These are phyloP conservation scores for Dreissena polymorpha DNA, from an alignment of 1,140 invertebrate species.

Conservation along the genomic window DNA sequence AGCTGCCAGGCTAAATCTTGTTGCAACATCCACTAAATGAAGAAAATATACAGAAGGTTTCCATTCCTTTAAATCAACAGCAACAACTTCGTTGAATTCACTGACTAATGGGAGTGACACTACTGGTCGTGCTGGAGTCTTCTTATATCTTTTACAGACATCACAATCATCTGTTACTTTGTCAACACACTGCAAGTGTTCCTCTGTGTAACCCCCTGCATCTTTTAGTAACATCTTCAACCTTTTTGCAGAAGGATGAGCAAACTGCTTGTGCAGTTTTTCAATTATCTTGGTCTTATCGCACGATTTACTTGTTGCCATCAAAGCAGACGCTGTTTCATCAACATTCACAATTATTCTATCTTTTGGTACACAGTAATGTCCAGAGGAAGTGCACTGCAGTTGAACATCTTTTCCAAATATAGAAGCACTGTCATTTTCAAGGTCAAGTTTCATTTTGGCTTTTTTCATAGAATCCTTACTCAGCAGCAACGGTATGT, in stretches of 20 bases:
- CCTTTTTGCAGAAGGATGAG: conserved; percentile 29
- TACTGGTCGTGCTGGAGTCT: no score
- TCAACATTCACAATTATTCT: conserved; percentile 19
- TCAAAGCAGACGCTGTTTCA: conserved; percentile 19
- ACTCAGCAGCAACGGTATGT: conserved; percentile 54
- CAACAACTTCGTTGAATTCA: no score
- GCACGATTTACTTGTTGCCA: conserved; percentile 33
- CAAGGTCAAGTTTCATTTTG: conserved; percentile 54
- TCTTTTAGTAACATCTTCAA: no score
- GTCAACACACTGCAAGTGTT: no score
- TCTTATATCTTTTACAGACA: no score
- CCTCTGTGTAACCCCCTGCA: no score
- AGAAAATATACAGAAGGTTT: no score
- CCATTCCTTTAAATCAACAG: no score
- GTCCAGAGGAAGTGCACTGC: conserved; percentile 56
- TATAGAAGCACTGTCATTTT: conserved; percentile 52
- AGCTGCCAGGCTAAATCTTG: no score
- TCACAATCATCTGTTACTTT: no score
- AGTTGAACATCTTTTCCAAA: conserved; percentile 54
- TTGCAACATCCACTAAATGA: no score
- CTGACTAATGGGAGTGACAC: no score
- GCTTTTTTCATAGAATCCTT: conserved; percentile 48
- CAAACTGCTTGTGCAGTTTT: conserved; percentile 53
- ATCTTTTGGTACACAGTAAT: conserved; percentile 56
- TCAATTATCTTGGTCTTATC: conserved; percentile 34